Evolutionary conservation across 2,888 invertebrate genomes (phyloP).

Genomic region (Thereva nobilitata): DNA sequence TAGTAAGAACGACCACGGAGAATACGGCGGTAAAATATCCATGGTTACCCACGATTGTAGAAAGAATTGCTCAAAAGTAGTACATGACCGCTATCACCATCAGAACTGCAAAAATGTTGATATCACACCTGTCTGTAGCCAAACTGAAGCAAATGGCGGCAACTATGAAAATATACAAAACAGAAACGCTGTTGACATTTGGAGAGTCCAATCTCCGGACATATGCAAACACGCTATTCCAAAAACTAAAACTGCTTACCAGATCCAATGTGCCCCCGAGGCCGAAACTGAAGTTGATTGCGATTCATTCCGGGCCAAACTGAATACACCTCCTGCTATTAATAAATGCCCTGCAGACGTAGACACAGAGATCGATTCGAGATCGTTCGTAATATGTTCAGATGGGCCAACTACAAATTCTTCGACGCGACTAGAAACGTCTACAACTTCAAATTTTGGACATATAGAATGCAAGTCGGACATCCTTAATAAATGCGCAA

Average conservation of each 20-base stretch:
- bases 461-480: background rate
- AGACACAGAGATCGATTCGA: conserved; percentile 31
- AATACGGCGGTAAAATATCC: too few relatives aligned
- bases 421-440: conserved; percentile 8
- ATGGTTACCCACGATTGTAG: too few relatives aligned
- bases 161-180: background rate
- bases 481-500: conserved; percentile 15
- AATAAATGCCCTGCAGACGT: conserved; percentile 1
- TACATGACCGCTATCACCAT: too few relatives aligned
- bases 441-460: conserved; percentile 10
- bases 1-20: background rate
- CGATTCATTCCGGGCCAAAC: background rate
- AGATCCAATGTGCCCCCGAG: background rate
- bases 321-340: background rate
- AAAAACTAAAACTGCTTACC: conserved; percentile 13
- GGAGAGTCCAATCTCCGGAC: conserved; percentile 39
- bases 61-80: too few relatives aligned
- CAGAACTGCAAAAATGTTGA: too few relatives aligned
- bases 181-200: conserved; percentile 13
- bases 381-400: conserved; percentile 35
- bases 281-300: background rate
- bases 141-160: too few relatives aligned
- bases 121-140: too few relatives aligned
- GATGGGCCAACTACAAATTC: conserved; percentile 23
- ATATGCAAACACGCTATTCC: conserved; percentile 39